A percentile compares a stretch with the other conserved stretches of the same genome.
Evolutionary conservation across 2,888 invertebrate species (phyloP).

Genomic region (Idaea aversata): DNA sequence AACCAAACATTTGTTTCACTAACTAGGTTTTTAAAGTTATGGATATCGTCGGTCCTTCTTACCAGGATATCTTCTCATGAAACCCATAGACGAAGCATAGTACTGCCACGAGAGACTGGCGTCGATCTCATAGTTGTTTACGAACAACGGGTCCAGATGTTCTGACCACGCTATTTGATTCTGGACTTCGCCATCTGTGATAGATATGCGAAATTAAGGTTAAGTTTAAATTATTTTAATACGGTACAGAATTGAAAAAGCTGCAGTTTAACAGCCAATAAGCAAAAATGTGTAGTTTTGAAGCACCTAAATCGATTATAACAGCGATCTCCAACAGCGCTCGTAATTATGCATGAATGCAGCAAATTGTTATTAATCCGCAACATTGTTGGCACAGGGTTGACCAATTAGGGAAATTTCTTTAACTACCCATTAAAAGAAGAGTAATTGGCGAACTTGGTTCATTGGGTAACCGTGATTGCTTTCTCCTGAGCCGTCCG

Average conservation of each 20-base stretch:
- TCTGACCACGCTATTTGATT: slow-evolving; percentile 97
- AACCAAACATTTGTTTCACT: not conserved
- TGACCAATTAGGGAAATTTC: slow-evolving; percentile 62
- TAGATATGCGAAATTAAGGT: slow-evolving; percentile 14
- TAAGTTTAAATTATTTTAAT: slow-evolving; percentile 3
- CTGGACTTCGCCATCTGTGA: slow-evolving; percentile 88
- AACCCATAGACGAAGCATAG: slow-evolving; percentile 97
- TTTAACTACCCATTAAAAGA: slow-evolving; percentile 65
- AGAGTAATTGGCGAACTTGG: slow-evolving; percentile 68
- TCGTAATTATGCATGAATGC: slow-evolving; percentile 46
- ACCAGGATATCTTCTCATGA: slow-evolving; percentile 97
- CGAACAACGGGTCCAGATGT: slow-evolving; percentile 93
- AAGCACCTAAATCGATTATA: slow-evolving; percentile 18
- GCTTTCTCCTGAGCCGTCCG: slow-evolving; percentile 55
- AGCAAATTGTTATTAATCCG: slow-evolving; percentile 37
- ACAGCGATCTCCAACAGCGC: slow-evolving; percentile 15
- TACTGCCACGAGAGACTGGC: slow-evolving; percentile 98
- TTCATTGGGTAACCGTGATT: slow-evolving; percentile 67
- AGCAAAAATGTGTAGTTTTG: not conserved
- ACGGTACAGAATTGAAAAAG: slow-evolving; percentile 11
- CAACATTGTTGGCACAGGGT: slow-evolving; percentile 47
- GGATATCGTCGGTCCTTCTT: slow-evolving; percentile 19
- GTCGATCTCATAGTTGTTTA: slow-evolving; percentile 93
- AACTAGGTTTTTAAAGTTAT: not conserved
- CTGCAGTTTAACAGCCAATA: slow-evolving; percentile 9